Evolutionary conservation across 2,113 vertebrate species (phyloP).

Genomic region (Nymphicus hollandicus): DNA sequence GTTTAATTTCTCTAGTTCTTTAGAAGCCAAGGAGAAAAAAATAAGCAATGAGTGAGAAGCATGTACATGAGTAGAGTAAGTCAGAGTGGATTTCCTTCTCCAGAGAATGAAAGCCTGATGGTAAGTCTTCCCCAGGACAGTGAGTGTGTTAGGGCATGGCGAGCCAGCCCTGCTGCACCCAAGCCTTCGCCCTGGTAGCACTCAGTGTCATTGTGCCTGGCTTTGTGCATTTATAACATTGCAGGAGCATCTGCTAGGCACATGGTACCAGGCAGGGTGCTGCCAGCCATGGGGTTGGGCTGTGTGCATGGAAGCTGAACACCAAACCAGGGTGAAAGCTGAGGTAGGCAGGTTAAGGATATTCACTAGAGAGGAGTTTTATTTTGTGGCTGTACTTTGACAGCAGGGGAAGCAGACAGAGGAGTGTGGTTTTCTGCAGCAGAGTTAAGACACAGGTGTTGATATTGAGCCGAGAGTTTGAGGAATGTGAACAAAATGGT

Average conservation of each 20-base stretch:
- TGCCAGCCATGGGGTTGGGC: not conserved
- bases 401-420: not conserved
- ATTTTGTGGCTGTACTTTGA: not conserved
- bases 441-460: not conserved
- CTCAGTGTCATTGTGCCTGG: fast-evolving
- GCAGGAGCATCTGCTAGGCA: not conserved
- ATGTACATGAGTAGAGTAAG: not conserved
- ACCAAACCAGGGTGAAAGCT: not conserved
- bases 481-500: not conserved
- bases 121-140: not conserved
- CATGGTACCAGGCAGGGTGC: not conserved
- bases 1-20: not conserved
- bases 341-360: not conserved
- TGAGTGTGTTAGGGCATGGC: fast-evolving
- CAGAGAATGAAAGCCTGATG: not conserved
- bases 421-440: not conserved
- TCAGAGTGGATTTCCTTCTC: not conserved
- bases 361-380: not conserved
- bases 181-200: not conserved
- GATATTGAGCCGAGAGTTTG: not conserved
- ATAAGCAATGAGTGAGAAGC: not conserved
- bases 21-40: not conserved
- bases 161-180: not conserved
- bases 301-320: not conserved
- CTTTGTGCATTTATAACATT: not conserved